Evolutionary conservation across 2,113 vertebrate species (phyloP).

Genomic region (Nycticryphes semicollaris): DNA sequence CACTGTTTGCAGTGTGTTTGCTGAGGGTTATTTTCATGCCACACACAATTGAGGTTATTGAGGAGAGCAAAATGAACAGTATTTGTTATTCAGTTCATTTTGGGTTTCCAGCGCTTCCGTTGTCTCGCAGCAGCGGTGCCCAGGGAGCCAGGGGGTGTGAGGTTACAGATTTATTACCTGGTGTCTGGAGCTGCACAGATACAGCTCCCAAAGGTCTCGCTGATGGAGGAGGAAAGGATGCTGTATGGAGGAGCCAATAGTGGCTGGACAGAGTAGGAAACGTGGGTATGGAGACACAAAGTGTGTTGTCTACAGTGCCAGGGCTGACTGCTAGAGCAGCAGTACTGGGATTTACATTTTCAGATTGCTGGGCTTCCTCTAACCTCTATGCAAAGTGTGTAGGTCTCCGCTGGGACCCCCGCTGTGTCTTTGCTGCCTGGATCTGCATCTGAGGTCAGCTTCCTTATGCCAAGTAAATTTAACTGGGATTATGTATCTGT

Average conservation of each 20-base stretch:
- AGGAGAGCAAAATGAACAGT: neutral
- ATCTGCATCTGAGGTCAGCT: neutral
- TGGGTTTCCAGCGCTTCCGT: neutral
- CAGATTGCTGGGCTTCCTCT: neutral
- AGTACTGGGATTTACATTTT: neutral
- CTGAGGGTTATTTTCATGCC: constrained; percentile 47
- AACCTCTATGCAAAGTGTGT: neutral
- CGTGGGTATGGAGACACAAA: neutral
- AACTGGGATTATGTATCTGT: neutral
- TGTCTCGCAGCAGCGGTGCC: neutral
- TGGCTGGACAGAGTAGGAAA: neutral
- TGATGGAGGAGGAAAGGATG: neutral
- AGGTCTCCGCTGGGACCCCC: neutral
- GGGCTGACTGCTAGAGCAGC: neutral
- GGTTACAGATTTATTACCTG: neutral
- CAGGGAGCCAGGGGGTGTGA: neutral
- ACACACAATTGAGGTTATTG: constrained; percentile 22
- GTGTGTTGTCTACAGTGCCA: neutral
- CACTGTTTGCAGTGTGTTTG: constrained; percentile 12
- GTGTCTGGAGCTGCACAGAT: neutral
- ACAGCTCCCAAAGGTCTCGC: neutral
- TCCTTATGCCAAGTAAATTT: neutral
- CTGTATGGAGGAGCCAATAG: neutral
- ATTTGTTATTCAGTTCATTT: constrained; percentile 25
- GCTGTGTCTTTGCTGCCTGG: neutral